phyloP scores from a whole-genome alignment of 92 coral and sea anemone species.

The Paragorgia papillata region DNA sequence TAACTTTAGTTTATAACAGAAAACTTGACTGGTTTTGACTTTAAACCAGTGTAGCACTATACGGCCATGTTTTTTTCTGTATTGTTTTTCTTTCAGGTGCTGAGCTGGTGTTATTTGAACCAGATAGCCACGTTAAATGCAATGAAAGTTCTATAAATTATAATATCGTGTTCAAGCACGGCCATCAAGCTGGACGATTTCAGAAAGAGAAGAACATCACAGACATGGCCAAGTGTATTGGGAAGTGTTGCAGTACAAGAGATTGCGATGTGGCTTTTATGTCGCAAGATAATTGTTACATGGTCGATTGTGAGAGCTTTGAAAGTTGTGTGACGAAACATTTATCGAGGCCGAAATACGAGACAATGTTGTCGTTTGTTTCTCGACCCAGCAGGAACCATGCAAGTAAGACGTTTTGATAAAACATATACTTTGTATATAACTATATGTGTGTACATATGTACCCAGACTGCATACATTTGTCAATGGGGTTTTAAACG shows the following conservation, averaged over 20 bases:
- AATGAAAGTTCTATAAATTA: conserved; percentile 83
- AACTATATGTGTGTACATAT: no score
- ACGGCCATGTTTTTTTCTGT: no score
- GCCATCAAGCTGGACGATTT: conserved; percentile 84
- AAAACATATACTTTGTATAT: no score
- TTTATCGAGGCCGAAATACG: conserved; percentile 71
- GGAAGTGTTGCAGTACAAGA: conserved; percentile 78
- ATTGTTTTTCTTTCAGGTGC: conserved; percentile 10
- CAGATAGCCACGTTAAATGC: conserved; percentile 64
- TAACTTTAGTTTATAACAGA: no score
- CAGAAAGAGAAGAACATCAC: conserved; percentile 69
- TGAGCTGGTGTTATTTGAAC: conserved; percentile 54
- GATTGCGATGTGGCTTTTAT: conserved; percentile 94
- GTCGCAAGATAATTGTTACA: conserved; percentile 81
- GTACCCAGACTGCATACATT: no score
- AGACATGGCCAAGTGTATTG: conserved; percentile 76
- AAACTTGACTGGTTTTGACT: no score
- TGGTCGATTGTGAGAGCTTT: conserved; percentile 76
- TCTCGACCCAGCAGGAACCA: conserved; percentile 16
- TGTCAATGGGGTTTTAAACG: no score
- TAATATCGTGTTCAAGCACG: conserved; percentile 79
- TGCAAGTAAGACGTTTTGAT: conserved; percentile 22
- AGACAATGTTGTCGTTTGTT: conserved; percentile 83
- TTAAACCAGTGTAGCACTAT: no score
- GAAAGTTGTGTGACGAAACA: conserved; percentile 85